Conservation (phyloP, 2,113 vertebrate species). For the Gymnarchus niloticus region DNA sequence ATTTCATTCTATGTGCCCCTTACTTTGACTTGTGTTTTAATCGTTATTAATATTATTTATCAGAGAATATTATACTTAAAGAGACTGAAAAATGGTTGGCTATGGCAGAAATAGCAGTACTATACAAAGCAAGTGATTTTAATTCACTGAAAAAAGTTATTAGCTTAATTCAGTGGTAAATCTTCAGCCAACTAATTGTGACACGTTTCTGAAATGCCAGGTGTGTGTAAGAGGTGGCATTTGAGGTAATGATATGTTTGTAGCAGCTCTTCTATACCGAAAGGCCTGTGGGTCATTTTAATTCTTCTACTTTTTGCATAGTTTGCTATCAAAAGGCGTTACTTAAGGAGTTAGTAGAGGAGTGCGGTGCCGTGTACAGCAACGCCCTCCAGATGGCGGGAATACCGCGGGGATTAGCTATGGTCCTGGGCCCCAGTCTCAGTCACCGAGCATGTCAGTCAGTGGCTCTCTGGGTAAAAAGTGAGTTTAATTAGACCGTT, state of each 20-base stretch:
- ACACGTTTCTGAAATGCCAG: not conserved
- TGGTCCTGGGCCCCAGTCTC: not conserved
- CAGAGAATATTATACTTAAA: not conserved
- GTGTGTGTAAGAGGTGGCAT: not conserved
- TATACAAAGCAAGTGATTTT: not conserved
- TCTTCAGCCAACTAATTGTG: not conserved
- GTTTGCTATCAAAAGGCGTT: not conserved
- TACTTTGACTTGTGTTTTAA: not conserved
- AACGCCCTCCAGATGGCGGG: not conserved
- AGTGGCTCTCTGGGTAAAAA: not conserved
- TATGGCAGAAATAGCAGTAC: not conserved
- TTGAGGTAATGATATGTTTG: not conserved
- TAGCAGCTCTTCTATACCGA: not conserved
- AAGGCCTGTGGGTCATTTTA: not conserved
- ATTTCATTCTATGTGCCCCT: no score
- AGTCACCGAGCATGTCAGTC: not conserved
- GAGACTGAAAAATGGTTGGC: not conserved
- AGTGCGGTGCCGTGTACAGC: not conserved
- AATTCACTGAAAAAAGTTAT: not conserved
- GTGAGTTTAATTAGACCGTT: slow-evolving; percentile 2
- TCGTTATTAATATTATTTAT: not conserved
- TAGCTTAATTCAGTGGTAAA: not conserved
- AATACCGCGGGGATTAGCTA: not conserved
- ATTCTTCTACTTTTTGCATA: not conserved
- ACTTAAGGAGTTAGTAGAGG: not conserved